Evolutionary conservation across 2,113 vertebrate species (phyloP).

Genomic region (Otus sunia): DNA sequence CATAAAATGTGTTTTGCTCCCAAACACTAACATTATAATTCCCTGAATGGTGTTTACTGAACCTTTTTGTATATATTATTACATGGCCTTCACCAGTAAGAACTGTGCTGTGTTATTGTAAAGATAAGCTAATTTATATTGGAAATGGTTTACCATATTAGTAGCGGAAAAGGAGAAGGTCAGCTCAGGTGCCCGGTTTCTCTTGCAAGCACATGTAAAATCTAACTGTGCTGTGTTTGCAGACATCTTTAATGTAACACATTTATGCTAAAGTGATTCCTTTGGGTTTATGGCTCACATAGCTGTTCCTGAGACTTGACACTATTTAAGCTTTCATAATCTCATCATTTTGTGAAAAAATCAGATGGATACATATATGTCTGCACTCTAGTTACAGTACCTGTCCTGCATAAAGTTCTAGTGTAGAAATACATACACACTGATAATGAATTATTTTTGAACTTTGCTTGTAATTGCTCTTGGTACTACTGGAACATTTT

Average conservation of each 20-base stretch:
- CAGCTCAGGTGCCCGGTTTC: not conserved
- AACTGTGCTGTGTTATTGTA: not conserved
- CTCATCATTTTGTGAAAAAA: not conserved
- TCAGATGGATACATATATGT: not conserved
- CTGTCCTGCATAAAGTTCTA: not conserved
- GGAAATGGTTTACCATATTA: not conserved
- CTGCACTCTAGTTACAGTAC: not conserved
- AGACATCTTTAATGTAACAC: not conserved
- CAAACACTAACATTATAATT: not conserved
- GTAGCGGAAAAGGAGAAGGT: not conserved
- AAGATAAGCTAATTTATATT: not conserved
- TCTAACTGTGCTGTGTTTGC: not conserved
- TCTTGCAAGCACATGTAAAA: not conserved
- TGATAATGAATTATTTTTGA: not conserved
- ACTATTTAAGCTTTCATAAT: not conserved
- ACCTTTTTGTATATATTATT: not conserved
- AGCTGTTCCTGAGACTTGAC: not conserved
- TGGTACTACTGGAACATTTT: conserved; percentile 11
- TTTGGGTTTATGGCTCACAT: not conserved
- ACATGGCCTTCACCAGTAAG: not conserved
- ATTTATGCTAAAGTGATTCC: not conserved
- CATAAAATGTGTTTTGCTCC: not conserved
- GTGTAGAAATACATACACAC: not conserved
- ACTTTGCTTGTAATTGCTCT: not conserved
- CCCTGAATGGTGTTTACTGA: not conserved